Evolutionary conservation across 2,797 vertebrate species (phyloP), one percentile per base, ranked within the genome.

Genomic region (Moxostoma hubbsi): DNA sequence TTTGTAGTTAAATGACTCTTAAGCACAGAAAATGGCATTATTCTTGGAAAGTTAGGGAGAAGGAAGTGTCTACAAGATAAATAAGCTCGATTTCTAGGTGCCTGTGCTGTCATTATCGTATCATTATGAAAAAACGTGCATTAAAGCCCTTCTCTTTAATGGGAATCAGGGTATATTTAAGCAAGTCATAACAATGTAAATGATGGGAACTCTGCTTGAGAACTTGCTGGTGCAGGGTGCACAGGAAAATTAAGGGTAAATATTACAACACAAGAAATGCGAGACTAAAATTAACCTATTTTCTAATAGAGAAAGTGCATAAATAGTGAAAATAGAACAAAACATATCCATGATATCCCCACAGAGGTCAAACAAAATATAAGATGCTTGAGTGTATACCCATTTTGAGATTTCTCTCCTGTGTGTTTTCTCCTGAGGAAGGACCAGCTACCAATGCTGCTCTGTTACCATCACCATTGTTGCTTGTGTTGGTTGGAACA

Each of bases 401-500:
- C 71, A 55, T 53, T 59, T 57, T 54, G 5, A n/a, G 58, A 70
- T 12, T 66, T 49, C 10, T 90, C 1, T 89, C 90, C 73, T 93
- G 88, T 77, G 88, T 76, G 75, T 78, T 89, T 79, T 94, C 93
- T 79, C 92, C 93, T 54, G 90, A 85, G 66, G 92, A 91, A 79
- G 88, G 91, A 61, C 88, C 89, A n/a, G 53, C 63, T 81, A 91
- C 86, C 65, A 88, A 91, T 61, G 87, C 89, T n/a, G 59, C 61
- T 81, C 91, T 86, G 65, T 91, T 91, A 88, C 92, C 91, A 79
- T 91, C 93, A 45, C 90, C 87, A 51, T 92, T 93, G 73, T 90
- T 90, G 84, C 82, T 93, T 63, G 92, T 90, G 86, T 95, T 96
- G 83, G 92, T 94, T 88, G 95, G 95, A 86, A 98, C 95, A 57